Conservation (phyloP, 2,113 vertebrate species). For the Tragelaphus imberbis region DNA sequence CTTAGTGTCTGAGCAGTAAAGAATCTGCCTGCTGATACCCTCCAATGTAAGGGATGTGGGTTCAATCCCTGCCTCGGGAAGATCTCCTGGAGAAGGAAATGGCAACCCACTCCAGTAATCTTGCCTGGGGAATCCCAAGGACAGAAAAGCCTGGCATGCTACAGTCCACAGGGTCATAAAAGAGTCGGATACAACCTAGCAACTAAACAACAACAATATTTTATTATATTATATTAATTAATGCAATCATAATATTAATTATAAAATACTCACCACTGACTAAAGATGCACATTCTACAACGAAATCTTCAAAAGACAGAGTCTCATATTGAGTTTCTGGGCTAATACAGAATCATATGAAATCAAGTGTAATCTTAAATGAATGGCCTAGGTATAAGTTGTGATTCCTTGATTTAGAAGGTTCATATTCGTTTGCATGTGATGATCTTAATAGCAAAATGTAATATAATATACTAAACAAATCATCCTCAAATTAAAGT, state of each 20-base stretch:
- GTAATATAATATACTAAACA: slow-evolving; percentile 57
- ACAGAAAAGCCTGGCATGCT: background rate
- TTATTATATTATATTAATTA: background rate
- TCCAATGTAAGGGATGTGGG: background rate
- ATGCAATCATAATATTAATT: background rate
- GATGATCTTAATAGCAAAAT: slow-evolving; percentile 52
- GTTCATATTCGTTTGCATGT: slow-evolving; percentile 50
- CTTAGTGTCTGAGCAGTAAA: background rate
- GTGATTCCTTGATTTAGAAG: slow-evolving; percentile 29
- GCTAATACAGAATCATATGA: background rate
- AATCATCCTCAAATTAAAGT: slow-evolving; percentile 52
- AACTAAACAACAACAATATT: background rate
- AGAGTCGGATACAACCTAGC: rapidly evolving
- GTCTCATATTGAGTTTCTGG: background rate
- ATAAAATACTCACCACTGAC: background rate
- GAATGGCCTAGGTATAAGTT: background rate
- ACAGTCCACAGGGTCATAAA: background rate
- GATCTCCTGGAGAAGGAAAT: background rate
- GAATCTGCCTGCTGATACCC: background rate
- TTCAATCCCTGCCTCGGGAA: rapidly evolving
- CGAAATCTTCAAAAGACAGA: background rate
- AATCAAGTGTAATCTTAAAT: slow-evolving; percentile 10
- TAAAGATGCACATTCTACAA: background rate
- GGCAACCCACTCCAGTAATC: background rate
- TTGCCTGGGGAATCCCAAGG: background rate